Evolutionary conservation across 2,888 invertebrate genomes (phyloP).

Genomic region (Ormyrus rosae): DNA sequence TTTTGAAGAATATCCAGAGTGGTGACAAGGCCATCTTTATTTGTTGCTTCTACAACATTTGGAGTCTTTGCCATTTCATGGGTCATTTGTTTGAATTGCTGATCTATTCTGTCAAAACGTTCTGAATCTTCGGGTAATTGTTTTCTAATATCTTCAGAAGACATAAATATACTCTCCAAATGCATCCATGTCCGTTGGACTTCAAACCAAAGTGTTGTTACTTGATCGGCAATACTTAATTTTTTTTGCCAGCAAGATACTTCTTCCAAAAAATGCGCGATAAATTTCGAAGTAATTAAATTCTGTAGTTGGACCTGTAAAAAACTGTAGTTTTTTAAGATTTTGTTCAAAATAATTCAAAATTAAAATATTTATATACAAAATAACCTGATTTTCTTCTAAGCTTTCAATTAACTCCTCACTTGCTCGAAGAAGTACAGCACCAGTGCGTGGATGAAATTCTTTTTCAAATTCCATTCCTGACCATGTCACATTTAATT

Average conservation of each 20-base stretch:
- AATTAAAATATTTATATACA: background rate
- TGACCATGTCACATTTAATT: slow-evolving; percentile 94
- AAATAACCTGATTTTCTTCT: slow-evolving; percentile 94
- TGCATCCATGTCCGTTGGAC: slow-evolving; percentile 98
- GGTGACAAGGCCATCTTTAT: slow-evolving; percentile 87
- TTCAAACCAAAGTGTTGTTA: slow-evolving; percentile 94
- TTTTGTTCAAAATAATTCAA: background rate
- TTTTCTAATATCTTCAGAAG: slow-evolving; percentile 96
- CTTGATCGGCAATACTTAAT: slow-evolving; percentile 94
- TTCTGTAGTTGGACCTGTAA: slow-evolving; percentile 93
- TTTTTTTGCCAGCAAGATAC: slow-evolving; percentile 96
- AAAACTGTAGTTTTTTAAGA: background rate
- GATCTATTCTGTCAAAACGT: slow-evolving; percentile 93
- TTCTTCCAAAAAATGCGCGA: slow-evolving; percentile 95
- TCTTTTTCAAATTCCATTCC: slow-evolving; percentile 96
- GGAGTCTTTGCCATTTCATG: slow-evolving; percentile 87
- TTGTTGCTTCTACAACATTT: slow-evolving; percentile 94
- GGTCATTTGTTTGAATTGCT: slow-evolving; percentile 90
- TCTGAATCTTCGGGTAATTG: slow-evolving; percentile 96
- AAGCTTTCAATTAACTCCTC: slow-evolving; percentile 97
- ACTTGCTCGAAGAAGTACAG: slow-evolving; percentile 89
- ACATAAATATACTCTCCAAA: slow-evolving; percentile 98
- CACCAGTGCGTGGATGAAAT: slow-evolving; percentile 90
- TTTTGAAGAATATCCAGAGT: slow-evolving; percentile 89
- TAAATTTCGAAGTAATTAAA: slow-evolving; percentile 96